Conservation (phyloP, 2,888 invertebrate genomes). For the Tiliacea citrago region DNA sequence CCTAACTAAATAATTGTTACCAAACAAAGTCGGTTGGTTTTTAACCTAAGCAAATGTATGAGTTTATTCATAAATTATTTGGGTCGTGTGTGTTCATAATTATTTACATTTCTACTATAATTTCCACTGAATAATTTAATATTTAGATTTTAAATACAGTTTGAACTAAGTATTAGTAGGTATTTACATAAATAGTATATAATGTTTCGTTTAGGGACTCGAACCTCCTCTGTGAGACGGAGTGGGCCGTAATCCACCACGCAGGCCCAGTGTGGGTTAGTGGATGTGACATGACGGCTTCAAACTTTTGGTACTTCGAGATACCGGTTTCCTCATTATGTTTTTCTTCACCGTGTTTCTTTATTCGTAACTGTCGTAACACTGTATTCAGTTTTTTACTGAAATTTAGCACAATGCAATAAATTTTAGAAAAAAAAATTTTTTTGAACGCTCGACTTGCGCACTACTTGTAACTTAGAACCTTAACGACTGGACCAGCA, state of each 20-base stretch:
- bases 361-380: too few species aligned
- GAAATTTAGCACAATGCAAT: too few species aligned
- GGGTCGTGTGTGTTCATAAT: constrained; percentile 8
- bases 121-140: constrained; percentile 3
- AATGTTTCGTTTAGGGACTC: background rate
- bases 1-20: constrained; percentile 48
- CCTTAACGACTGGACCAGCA: background rate
- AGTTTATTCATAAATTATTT: constrained; percentile 21
- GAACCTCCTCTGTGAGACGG: background rate
- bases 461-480: background rate
- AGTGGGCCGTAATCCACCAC: background rate
- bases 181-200: background rate
- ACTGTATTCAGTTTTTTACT: too few species aligned
- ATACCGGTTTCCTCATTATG: background rate
- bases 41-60: constrained; percentile 42
- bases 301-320: background rate
- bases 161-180: background rate
- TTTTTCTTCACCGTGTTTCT: background rate
- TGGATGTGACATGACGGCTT: too few species aligned
- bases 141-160: constrained; percentile 1
- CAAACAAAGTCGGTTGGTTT: constrained; percentile 25
- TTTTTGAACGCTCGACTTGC: background rate
- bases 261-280: background rate
- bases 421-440: too few species aligned
- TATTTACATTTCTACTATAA: constrained; percentile 9